phyloP scores from a whole-genome alignment of 2,113 vertebrate species.

The Cranoglanis bouderius region DNA sequence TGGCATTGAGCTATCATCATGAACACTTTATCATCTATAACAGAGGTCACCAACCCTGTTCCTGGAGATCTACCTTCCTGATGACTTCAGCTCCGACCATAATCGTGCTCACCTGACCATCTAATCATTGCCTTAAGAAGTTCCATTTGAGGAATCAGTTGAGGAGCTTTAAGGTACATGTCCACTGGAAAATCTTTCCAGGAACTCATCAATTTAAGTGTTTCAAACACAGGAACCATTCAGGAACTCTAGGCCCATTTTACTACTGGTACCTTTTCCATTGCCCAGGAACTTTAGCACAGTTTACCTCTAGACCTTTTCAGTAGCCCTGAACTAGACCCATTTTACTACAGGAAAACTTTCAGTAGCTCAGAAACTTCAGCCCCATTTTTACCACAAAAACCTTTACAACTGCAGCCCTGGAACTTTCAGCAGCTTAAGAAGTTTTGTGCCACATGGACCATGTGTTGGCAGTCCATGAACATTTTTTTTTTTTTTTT shows the following conservation, averaged over 20 bases:
- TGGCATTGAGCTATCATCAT: neutral
- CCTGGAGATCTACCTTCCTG: no score
- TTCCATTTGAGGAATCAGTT: neutral
- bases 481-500: neutral
- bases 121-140: no score
- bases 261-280: neutral
- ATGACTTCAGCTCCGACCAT: no score
- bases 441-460: neutral
- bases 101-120: no score
- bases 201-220: neutral
- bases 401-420: neutral
- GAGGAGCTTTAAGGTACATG: neutral
- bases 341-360: neutral
- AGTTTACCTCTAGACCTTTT: neutral
- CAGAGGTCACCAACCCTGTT: no score
- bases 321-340: neutral
- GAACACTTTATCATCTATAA: neutral
- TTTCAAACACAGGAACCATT: neutral
- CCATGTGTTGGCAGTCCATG: neutral
- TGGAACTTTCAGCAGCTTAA: neutral
- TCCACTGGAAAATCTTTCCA: neutral
- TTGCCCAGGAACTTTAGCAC: no score
- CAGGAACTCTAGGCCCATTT: neutral
- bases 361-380: neutral
- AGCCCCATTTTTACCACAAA: neutral